Evolutionary conservation across 1,140 invertebrate species (phyloP), one percentile per base, ranked within the genome.

Genomic region (Aphelenchoides besseyi): DNA sequence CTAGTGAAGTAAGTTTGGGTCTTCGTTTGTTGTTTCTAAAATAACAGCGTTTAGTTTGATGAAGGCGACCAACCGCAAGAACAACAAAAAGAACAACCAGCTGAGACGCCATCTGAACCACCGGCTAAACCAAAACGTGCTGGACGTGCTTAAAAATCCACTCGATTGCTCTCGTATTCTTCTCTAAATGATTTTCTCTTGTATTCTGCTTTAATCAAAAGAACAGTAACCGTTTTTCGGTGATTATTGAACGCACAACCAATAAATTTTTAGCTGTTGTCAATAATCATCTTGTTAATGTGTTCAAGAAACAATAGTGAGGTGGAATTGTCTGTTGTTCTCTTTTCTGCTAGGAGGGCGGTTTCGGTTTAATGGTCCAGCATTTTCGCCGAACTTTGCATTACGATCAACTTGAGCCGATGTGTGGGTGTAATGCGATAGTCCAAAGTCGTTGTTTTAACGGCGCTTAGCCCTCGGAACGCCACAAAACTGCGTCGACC

Each of bases 51-150:
- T 12, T 23, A 48, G 41, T 59, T 18, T 33, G 55, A 59, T 35
- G 64, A 67, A 30, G 64, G 30, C 33, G 33, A 26, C 53, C 23
- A 67, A 67, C 29, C n/a, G 64, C 64, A 2, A 62, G 33, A n/a
- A 23, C 64, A 48, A n/a, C 35, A 69, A 26, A n/a, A 23, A 36
- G 41, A 69, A 57, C 29, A 41, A 28, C 35, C 55, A 35, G 64
- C 64, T 23, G 61, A 63, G 32, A 33, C 30, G 26, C 64, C 64
- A 26, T 32, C 64, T 26, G 64, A 48, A 59, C 55, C 55, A 23
- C 55, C 55, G 55, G 55, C 5, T 8, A 59, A 59, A 18, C 55
- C 55, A 33, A 59, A 59, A 33, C 55, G 55, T 59, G 55, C 55
- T 12, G 55, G 55, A 28, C 26, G 32, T 28, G 55, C 55, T 28